phyloP scores from a whole-genome alignment of 2,888 invertebrate species.

The Dicyrtoma fusca region DNA sequence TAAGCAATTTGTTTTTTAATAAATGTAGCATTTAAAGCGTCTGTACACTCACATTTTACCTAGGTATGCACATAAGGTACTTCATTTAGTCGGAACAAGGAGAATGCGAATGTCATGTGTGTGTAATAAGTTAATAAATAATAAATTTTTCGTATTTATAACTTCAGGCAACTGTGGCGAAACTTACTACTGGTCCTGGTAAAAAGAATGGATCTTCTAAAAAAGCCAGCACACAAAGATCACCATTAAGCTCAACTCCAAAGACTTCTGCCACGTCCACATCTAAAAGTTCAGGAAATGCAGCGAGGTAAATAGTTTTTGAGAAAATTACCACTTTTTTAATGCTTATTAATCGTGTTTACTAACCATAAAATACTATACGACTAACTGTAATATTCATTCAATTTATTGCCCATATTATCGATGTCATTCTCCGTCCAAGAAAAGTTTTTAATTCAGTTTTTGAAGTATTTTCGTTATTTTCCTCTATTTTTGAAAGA shows the following conservation, averaged over 20 bases:
- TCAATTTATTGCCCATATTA: constrained; percentile 9
- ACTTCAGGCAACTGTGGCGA: no score
- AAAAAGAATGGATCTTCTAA: constrained; percentile 14
- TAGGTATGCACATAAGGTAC: no score
- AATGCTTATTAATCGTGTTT: background rate
- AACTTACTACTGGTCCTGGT: background rate
- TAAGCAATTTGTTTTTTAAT: background rate
- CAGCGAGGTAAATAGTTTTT: constrained; percentile 2
- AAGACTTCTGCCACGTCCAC: background rate
- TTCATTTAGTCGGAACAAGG: no score
- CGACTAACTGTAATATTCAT: background rate
- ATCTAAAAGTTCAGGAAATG: background rate
- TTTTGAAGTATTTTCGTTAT: no score
- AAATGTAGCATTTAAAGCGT: no score
- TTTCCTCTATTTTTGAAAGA: no score
- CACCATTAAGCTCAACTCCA: background rate
- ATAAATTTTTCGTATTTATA: no score
- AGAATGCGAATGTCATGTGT: no score
- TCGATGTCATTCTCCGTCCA: no score
- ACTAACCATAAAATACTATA: background rate
- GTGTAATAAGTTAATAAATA: no score
- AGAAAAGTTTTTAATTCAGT: no score
- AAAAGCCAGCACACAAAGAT: constrained; percentile 10
- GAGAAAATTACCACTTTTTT: background rate
- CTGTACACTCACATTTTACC: no score